Evolutionary conservation across 1,140 invertebrate species (phyloP).

Genomic region (Lethocerus indicus): DNA sequence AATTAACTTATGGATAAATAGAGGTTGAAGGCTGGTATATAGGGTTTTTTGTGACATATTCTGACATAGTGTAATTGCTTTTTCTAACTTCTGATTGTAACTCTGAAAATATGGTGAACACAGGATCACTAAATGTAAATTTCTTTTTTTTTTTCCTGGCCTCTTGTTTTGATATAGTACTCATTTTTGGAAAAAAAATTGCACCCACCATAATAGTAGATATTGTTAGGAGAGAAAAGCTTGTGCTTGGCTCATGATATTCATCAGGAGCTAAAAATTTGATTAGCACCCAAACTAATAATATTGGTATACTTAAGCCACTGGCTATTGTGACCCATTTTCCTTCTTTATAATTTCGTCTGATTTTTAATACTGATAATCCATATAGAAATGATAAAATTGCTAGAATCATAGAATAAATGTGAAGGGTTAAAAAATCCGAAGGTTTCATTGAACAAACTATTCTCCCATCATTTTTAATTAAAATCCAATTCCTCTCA

Average conservation of each 20-base stretch:
- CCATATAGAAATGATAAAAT: conserved; percentile 21
- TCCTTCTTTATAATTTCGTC: conserved; percentile 24
- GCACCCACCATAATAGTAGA: conserved; percentile 21
- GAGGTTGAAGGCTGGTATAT: too few species aligned
- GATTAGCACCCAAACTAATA: conserved; percentile 20
- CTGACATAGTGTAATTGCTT: too few species aligned
- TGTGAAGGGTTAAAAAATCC: conserved; percentile 22
- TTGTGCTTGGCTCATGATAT: conserved; percentile 20
- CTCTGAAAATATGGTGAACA: too few species aligned
- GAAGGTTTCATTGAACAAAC: conserved; percentile 18
- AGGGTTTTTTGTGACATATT: too few species aligned
- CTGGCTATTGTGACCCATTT: conserved; percentile 22
- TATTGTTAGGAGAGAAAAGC: conserved; percentile 20
- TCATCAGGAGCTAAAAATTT: conserved; percentile 18
- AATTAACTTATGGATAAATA: too few species aligned
- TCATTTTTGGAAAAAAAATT: conserved; percentile 24
- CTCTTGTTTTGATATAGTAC: conserved; percentile 21
- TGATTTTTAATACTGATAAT: conserved; percentile 22
- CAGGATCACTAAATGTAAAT: too few species aligned
- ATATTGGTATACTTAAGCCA: conserved; percentile 21
- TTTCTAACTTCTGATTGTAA: too few species aligned
- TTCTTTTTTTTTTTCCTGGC: conserved; percentile 16
- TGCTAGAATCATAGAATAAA: conserved; percentile 21
- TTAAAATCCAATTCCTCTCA: conserved; percentile 2
- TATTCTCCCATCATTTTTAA: conserved; percentile 2